phyloP scores from a whole-genome alignment of 2,797 vertebrate genomes.

The Apogon hyalosoma region DNA sequence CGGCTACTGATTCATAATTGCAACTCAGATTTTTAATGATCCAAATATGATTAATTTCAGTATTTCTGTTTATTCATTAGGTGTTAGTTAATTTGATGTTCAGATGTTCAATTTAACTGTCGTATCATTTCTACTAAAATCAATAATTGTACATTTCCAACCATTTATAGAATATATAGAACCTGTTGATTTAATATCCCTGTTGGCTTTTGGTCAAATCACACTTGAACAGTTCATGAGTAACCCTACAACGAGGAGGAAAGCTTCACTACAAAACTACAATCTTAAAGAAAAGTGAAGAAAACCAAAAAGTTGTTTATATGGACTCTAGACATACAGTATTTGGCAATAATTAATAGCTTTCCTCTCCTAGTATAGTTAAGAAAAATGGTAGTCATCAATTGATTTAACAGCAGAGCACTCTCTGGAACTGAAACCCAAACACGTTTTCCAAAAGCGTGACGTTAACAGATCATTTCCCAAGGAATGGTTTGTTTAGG shows the following conservation, averaged over 20 bases:
- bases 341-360: constrained; percentile 49
- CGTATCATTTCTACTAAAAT: too few species aligned
- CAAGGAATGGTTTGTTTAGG: constrained; percentile 69
- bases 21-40: too few species aligned
- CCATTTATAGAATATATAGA: too few species aligned
- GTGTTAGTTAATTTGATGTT: too few species aligned
- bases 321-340: constrained; percentile 18
- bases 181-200: too few species aligned
- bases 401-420: constrained; percentile 61
- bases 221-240: constrained; percentile 40
- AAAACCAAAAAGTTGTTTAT: constrained; percentile 31
- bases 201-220: constrained; percentile 25
- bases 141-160: too few species aligned
- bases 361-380: constrained; percentile 29
- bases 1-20: too few species aligned
- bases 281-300: constrained; percentile 4
- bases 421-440: constrained; percentile 46
- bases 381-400: constrained; percentile 60
- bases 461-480: constrained; percentile 68
- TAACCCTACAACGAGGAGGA: constrained; percentile 36
- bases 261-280: constrained; percentile 33
- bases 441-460: constrained; percentile 56
- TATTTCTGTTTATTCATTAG: too few species aligned
- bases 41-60: too few species aligned
- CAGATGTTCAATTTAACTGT: too few species aligned